phyloP scores from a whole-genome alignment of 2,888 invertebrate species.

The Zygothrica quintamaculata region DNA sequence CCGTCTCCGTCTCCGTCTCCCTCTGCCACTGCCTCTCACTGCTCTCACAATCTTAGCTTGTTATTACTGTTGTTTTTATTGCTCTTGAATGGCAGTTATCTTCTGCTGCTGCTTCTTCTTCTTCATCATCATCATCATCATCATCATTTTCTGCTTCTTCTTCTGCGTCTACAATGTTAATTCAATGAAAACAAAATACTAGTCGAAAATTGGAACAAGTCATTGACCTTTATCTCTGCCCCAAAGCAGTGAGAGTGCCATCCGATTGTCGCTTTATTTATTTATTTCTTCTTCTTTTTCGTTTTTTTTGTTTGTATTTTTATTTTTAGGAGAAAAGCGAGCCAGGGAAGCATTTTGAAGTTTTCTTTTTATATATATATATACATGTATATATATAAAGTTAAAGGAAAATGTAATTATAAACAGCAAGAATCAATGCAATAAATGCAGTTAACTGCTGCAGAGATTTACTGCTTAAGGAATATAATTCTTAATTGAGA shows the following conservation, averaged over 20 bases:
- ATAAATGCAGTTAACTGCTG: neutral
- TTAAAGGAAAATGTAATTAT: conserved; percentile 4
- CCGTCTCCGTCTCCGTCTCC: no score
- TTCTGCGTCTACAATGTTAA: conserved; percentile 59
- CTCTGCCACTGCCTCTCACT: no score
- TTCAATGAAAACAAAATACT: conserved; percentile 57
- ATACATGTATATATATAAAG: no score
- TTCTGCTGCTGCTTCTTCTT: conserved; percentile 53
- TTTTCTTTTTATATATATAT: conserved; percentile 32
- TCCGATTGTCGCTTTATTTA: conserved; percentile 34
- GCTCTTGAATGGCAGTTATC: no score
- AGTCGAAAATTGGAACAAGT: conserved; percentile 77
- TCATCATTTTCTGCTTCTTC: no score
- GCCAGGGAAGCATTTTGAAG: conserved; percentile 48
- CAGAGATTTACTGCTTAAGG: no score
- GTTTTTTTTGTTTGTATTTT: conserved; percentile 31
- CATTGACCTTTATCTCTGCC: conserved; percentile 76
- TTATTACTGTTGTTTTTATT: conserved; percentile 42
- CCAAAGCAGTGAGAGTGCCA: conserved; percentile 76
- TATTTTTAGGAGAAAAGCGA: conserved; percentile 33
- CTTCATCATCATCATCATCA: no score
- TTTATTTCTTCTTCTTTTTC: conserved; percentile 20
- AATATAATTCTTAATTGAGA: no score
- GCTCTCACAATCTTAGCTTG: no score
- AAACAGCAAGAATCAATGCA: neutral